Base-by-base conservation (phyloP, 1,140 invertebrate species). In the Acyrthosiphon pisum region DNA sequence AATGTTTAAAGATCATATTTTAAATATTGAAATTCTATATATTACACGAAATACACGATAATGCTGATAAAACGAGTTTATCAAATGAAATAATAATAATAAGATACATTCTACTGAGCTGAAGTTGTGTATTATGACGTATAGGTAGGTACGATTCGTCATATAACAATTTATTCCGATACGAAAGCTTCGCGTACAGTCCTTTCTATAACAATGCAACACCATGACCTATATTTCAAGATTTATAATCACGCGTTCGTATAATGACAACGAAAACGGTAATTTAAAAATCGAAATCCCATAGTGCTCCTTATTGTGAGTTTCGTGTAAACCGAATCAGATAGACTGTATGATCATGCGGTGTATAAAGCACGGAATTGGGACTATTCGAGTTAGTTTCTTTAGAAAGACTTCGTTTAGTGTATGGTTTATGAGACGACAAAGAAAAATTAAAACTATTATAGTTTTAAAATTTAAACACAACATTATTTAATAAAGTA, bases 141-240 rank as follows among this genome's bases (percentile, higher is more conserved):
- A 56, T 60, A 56, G 20, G 0, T 30, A n/a, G 4, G 26, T 44
- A 44, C 83, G 23, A 86, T 86, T 86, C 11, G 41, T 84, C 41
- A 46, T 44, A 44, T 26, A 44, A 23, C 9, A 14, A 86, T 53
- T 50, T 50, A 50, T 44, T 86, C 37, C 83, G 83, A 44, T 44
- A 44, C 37, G 83, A 86, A 86, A 86, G 83, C 41, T 86, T 44
- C 23, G 81, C 37, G 41, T 86, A 41, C 20, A 44, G 23, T 86
- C 41, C 83, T 46, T 86, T 86, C 83, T 46, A n/a, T 76, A 30
- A 86, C 83, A 86, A 86, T 44, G 41, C 37, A 23, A 41, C 41
- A 41, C 83, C 83, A 86, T 86, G 83, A 86, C 83, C 83, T 86
- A 86, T 86, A 86, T 86, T 86, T 86, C 83, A 44, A 44, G 8